phyloP scores from a whole-genome alignment of 2,113 vertebrate genomes.

The Elaphurus davidianus region DNA sequence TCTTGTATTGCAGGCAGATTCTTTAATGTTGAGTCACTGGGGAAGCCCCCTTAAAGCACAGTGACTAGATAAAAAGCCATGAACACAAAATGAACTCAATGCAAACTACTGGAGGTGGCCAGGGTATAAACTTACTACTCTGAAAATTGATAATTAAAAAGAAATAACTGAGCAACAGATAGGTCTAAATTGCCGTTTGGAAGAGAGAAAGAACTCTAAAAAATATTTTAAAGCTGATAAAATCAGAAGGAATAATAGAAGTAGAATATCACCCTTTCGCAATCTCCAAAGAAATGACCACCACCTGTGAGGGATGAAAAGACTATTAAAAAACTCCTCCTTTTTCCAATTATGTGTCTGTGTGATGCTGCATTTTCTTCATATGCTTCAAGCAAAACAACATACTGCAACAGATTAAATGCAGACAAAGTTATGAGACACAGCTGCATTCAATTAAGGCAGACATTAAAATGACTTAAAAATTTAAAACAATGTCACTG shows the following conservation, averaged over 20 bases:
- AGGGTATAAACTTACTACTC: background rate
- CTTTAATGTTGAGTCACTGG: background rate
- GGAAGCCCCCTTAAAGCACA: background rate
- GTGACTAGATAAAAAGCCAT: background rate
- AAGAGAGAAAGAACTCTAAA: background rate
- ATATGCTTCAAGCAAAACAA: background rate
- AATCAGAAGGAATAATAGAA: slow-evolving; percentile 46
- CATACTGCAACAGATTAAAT: background rate
- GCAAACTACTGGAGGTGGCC: background rate
- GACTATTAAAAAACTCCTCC: background rate
- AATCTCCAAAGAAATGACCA: background rate
- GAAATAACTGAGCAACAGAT: background rate
- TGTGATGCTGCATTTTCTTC: background rate
- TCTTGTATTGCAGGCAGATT: background rate
- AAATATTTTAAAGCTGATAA: slow-evolving; percentile 34
- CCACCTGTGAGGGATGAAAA: slow-evolving; percentile 6
- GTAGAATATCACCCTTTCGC: background rate
- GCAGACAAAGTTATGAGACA: background rate
- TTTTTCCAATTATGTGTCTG: background rate
- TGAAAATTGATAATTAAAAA: background rate
- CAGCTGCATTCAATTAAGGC: slow-evolving; percentile 22
- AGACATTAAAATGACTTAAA: slow-evolving; percentile 42
- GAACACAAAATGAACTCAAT: background rate
- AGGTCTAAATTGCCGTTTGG: background rate
- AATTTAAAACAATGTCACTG: background rate